Evolutionary conservation across 2,113 vertebrate species (phyloP), one percentile per base, ranked within the genome.

Genomic region (Nymphicus hollandicus): DNA sequence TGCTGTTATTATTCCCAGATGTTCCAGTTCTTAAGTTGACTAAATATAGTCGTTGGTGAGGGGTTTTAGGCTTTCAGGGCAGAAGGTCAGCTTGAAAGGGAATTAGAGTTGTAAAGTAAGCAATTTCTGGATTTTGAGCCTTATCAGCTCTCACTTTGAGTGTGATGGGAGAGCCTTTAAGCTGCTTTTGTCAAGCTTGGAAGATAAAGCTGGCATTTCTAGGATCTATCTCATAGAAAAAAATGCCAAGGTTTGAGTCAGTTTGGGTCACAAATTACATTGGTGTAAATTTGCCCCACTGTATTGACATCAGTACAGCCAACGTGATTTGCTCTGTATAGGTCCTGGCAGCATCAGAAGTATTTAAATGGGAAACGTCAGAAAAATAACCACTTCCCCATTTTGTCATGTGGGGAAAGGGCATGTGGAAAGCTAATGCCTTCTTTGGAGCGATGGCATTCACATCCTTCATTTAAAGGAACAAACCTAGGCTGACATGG

Each of bases 1-100:
- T 85, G 73, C 70, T 88, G 44, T 97, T 96, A 97, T 97, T 94
- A 95, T 93, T 97, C 84, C 96, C 97, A 97, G 94, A 97, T 97
- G 96, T 95, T 93, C 28, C 73, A 70, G 65, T 80, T 87, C 68
- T 83, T 95, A 84, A 52, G 77, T 80, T 96, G 66, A 73, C 96
- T 96, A 96, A 96, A 97, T 95, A 96, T 95, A 94, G 93, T 68
- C 61, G 77, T 74, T 93, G 82, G 72, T 93, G 88, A 83, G 71
- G 82, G 31, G 37, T 81, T 91, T 93, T 86, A 89, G 84, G 74
- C 72, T 94, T 96, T 87, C 81, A 82, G 96, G 96, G 91, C 96
- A 95, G 77, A 73, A 95, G 96, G 97, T 96, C 96, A 96, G 77
- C 86, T 95, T 96, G 96, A 97, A 96, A 97, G 78, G 49, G 91